Conservation (phyloP, 2,888 invertebrate species). For the Papilio gigon region DNA sequence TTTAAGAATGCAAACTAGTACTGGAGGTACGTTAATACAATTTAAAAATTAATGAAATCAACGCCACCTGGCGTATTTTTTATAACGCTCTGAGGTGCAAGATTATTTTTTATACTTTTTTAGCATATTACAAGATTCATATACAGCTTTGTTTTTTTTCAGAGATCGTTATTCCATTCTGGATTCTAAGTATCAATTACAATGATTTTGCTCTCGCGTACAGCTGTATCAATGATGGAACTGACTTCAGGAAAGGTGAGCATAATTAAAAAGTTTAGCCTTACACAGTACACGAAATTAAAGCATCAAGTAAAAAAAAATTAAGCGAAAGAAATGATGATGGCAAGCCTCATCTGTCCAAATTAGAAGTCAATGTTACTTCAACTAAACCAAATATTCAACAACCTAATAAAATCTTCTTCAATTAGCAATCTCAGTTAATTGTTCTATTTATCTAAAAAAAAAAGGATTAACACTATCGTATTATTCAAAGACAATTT, state of each 20-base stretch:
- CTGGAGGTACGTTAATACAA: constrained; percentile 53
- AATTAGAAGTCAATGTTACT: too few species aligned
- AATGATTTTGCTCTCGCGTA: constrained; percentile 82
- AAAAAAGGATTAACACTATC: too few species aligned
- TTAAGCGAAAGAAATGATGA: too few species aligned
- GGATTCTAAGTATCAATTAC: constrained; percentile 78
- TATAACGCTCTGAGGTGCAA: background rate
- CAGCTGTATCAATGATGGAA: constrained; percentile 77
- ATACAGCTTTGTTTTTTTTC: constrained; percentile 44
- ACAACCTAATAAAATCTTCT: too few species aligned
- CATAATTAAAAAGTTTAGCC: constrained; percentile 16
- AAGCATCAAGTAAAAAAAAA: too few species aligned
- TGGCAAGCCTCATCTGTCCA: too few species aligned
- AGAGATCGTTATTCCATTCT: constrained; percentile 50
- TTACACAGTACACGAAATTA: too few species aligned
- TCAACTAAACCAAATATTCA: too few species aligned
- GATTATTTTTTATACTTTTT: too few species aligned
- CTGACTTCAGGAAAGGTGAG: constrained; percentile 63
- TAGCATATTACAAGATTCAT: background rate
- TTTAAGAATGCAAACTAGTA: constrained; percentile 52
- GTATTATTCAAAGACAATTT: too few species aligned
- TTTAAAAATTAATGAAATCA: background rate
- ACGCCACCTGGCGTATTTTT: background rate
- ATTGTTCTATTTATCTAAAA: too few species aligned
- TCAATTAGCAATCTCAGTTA: too few species aligned